These are phyloP conservation scores for Drosophila algonquin DNA, from an alignment of 2,888 invertebrate genomes.

Conservation along the genomic window DNA sequence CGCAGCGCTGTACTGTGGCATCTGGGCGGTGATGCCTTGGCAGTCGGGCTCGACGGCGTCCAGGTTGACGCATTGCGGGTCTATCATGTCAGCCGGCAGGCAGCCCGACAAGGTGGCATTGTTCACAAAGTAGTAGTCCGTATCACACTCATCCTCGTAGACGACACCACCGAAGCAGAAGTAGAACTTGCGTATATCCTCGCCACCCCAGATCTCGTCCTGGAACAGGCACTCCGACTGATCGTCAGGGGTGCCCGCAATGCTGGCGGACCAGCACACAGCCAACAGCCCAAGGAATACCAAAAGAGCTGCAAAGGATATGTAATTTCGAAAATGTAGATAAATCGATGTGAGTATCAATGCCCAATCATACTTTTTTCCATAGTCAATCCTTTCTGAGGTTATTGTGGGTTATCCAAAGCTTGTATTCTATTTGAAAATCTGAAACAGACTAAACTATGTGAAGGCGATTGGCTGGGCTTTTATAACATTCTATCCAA, in stretches of 20 bases:
- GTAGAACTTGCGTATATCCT: conserved; percentile 30
- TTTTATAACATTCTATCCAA: conserved; percentile 61
- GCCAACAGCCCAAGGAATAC: conserved; percentile 51
- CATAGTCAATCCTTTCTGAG: conserved; percentile 39
- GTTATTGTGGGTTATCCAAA: background rate
- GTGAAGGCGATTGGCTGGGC: conserved; percentile 7
- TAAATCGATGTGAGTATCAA: background rate
- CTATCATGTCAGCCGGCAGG: conserved; percentile 33
- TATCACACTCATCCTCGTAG: conserved; percentile 12
- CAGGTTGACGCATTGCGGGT: conserved; percentile 51
- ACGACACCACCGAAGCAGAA: conserved; percentile 38
- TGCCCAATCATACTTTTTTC: conserved; percentile 50
- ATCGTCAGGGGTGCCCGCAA: background rate
- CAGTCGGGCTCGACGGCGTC: conserved; percentile 31
- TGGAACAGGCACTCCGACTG: conserved; percentile 28
- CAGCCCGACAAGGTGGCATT: conserved; percentile 55
- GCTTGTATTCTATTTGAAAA: conserved; percentile 22
- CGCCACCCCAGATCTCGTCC: conserved; percentile 40
- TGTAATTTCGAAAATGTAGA: too few relatives aligned
- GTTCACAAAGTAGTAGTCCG: conserved; percentile 44
- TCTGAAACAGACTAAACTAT: conserved; percentile 58
- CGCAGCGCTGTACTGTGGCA: conserved; percentile 39
- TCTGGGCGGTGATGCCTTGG: conserved; percentile 33
- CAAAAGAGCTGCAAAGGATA: conserved; percentile 36
- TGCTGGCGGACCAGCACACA: conserved; percentile 28